Percentiles rank a stretch among this genome's conserved stretches.
phyloP scores from a whole-genome alignment of 2,113 vertebrate genomes.

The Macroglossus sobrinus region DNA sequence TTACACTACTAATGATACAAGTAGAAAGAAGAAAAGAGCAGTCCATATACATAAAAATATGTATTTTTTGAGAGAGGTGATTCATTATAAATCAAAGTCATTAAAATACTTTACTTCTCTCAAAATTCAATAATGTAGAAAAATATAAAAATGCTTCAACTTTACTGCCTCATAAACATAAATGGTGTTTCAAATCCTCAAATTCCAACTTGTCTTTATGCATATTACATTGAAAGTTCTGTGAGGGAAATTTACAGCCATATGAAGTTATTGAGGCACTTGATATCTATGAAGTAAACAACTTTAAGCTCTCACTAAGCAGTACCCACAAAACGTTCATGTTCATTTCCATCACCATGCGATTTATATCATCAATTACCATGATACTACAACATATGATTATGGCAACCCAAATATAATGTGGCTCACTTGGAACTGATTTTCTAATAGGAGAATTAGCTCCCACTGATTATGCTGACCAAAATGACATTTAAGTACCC shows the following conservation, averaged over 20 bases:
- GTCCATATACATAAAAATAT: background rate
- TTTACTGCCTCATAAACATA: background rate
- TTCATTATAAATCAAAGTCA: background rate
- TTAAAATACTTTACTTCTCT: background rate
- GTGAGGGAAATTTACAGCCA: background rate
- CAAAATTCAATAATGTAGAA: background rate
- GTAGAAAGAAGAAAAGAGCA: background rate
- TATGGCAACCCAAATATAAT: background rate
- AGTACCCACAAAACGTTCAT: fast-evolving
- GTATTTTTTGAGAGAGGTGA: background rate
- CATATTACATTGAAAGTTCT: background rate
- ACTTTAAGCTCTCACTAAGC: background rate
- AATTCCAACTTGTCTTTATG: background rate
- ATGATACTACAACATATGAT: fast-evolving
- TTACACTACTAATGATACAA: background rate
- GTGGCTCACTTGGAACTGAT: background rate
- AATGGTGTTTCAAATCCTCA: background rate
- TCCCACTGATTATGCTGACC: fast-evolving
- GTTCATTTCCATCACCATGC: fast-evolving
- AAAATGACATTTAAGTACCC: background rate
- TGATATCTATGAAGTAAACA: fast-evolving
- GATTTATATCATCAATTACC: fast-evolving
- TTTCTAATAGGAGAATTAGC: too few species aligned
- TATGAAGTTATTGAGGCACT: background rate
- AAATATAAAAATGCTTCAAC: background rate